Conservation (phyloP, 2,797 vertebrate genomes). For the Gorsachius magnificus region DNA sequence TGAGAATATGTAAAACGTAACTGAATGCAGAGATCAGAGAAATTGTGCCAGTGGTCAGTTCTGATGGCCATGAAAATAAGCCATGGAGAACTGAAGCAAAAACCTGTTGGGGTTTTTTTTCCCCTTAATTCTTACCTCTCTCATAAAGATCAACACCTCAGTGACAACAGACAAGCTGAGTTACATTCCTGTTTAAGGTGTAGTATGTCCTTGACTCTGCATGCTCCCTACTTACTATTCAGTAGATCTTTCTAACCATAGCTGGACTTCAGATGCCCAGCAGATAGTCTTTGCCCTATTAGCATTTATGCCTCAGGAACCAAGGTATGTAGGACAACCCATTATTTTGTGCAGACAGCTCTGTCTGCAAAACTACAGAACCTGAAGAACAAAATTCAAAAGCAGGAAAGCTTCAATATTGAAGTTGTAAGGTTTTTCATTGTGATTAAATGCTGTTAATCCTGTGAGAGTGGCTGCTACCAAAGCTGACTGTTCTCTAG, state of each 20-base stretch:
- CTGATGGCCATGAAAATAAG: not conserved
- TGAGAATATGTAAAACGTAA: not conserved
- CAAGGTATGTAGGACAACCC: not conserved
- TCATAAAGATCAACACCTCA: not conserved
- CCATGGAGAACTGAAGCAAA: not conserved
- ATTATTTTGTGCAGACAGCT: not conserved
- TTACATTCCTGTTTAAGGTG: not conserved
- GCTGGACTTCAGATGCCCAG: not conserved
- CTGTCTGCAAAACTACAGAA: not conserved
- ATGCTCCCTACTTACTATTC: not conserved
- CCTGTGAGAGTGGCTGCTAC: not conserved
- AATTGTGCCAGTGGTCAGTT: not conserved
- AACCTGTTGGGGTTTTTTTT: fast-evolving
- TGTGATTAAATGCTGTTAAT: not conserved
- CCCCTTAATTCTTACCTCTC: not conserved
- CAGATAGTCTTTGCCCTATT: not conserved
- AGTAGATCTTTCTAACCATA: not conserved
- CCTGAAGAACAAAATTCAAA: not conserved
- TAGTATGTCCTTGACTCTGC: not conserved
- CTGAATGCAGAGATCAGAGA: not conserved
- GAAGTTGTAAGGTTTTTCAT: not conserved
- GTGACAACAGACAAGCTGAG: not conserved
- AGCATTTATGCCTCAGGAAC: not conserved
- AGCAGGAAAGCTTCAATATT: not conserved
- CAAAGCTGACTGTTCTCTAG: not conserved